These are phyloP conservation scores for Coleophora flavipennella DNA, from an alignment of 2,888 invertebrate genomes.

Conservation along the genomic window DNA sequence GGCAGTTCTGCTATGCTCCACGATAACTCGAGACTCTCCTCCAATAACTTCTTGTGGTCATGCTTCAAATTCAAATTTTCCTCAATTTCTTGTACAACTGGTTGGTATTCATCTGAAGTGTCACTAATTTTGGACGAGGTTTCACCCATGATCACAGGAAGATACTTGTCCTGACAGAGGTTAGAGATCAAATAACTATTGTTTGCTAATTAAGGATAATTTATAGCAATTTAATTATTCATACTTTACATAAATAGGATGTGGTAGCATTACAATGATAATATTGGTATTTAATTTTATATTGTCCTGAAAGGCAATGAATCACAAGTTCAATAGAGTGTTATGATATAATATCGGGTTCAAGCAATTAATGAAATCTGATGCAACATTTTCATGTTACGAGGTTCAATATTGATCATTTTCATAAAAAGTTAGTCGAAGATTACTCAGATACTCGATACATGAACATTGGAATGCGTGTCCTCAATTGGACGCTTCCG, in stretches of 20 bases:
- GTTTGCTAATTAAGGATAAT: constrained; percentile 1
- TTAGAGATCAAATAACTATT: constrained; percentile 3
- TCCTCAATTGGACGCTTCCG: neutral
- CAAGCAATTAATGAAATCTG: neutral
- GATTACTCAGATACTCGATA: neutral
- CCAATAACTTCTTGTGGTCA: constrained; percentile 1
- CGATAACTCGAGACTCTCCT: neutral
- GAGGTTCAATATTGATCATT: neutral
- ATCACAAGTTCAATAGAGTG: constrained; percentile 2
- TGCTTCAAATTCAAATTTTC: neutral
- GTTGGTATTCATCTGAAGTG: neutral
- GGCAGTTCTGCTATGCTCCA: neutral
- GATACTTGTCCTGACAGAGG: constrained; percentile 4
- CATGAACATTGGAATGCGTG: neutral
- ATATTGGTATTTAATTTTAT: constrained; percentile 1
- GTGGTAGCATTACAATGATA: constrained; percentile 1
- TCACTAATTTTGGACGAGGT: constrained; percentile 1
- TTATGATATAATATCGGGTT: neutral
- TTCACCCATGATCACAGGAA: constrained; percentile 2
- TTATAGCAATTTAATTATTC: constrained; percentile 1
- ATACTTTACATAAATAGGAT: constrained; percentile 2
- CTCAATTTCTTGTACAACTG: constrained; percentile 1
- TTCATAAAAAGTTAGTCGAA: neutral
- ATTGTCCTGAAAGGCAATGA: neutral
- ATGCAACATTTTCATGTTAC: neutral